Evolutionary conservation across 2,888 invertebrate species (phyloP), one percentile per base, ranked within the genome.

Genomic region (Hetaerina titia): DNA sequence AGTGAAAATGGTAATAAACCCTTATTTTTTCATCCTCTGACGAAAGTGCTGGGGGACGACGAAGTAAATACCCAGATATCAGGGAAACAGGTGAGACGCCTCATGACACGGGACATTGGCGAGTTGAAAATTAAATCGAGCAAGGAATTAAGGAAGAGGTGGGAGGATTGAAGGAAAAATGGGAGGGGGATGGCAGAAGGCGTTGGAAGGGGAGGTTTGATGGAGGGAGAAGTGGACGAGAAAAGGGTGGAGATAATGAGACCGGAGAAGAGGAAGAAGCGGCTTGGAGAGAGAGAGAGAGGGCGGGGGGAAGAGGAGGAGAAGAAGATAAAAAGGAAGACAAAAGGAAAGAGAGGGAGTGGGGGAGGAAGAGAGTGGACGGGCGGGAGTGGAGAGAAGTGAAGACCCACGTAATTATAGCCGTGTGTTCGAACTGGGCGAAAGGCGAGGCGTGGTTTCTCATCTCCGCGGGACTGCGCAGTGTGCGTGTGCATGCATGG

Each of bases 391-490:
- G 6, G 56, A 31, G 31, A 81, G 81, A 81, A 22, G 87, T 88
- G 56, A 88, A 88, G 88, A 56, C 6, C 56, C 45, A 8, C 88
- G 88, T 88, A 88, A 88, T 88, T 45, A 88, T 17, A 56, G 88
- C 88, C 56, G 45, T 45, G 88, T 45, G 88, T 17, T 56, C 45
- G 45, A 88, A 88, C 88, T 31, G 88, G 45, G 88, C 88, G 88
- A 88, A 88, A 88, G 88, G n/a, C 69, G 69, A 69, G 69, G 69
- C 69, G 69, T 69, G 69, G 69, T 69, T 69, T 81, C 81, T 81
- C 81, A 81, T 81, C 81, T 81, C 31, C 81, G 81, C 81, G 81
- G n/a, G 69, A n/a, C 22, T 22, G 81, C 81, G 81, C 25, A 81
- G 81, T 13, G 31, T 81, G 45, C 45, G 81, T 31, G 81, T 81